These are phyloP conservation scores for Pollimyrus isidori DNA, from an alignment of 2,113 vertebrate genomes.

Conservation along the genomic window DNA sequence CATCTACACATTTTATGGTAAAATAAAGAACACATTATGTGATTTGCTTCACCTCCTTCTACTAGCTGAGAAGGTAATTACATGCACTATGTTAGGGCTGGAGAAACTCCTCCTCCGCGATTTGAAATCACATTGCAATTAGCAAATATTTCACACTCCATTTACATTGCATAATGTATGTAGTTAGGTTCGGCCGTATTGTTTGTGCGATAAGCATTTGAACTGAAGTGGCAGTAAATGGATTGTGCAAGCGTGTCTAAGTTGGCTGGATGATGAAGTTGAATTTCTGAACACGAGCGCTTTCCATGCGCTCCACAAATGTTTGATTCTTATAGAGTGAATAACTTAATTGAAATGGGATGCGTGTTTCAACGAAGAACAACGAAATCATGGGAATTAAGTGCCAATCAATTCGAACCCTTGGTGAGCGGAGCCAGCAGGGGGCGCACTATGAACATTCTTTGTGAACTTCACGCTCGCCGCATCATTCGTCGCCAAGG, in stretches of 20 bases:
- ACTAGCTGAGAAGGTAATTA: conserved; percentile 37
- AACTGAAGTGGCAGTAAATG: conserved; percentile 43
- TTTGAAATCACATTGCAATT: conserved; percentile 70
- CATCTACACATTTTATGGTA: conserved; percentile 58
- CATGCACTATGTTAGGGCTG: conserved; percentile 33
- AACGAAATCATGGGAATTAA: neutral
- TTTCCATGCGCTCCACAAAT: neutral
- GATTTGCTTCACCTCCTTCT: conserved; percentile 40
- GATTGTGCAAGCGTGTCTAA: conserved; percentile 13
- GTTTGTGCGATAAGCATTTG: conserved; percentile 52
- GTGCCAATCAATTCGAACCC: neutral
- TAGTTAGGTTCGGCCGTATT: conserved; percentile 54
- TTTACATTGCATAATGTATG: conserved; percentile 65
- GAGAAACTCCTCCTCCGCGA: conserved; percentile 47
- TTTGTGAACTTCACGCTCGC: neutral
- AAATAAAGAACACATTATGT: conserved; percentile 46
- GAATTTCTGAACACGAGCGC: neutral
- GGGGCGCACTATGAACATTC: neutral
- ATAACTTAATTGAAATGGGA: neutral
- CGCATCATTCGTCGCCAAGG: neutral
- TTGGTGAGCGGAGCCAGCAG: neutral
- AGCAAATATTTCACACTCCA: conserved; percentile 75
- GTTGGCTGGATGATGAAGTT: conserved; percentile 28
- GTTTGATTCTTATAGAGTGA: neutral
- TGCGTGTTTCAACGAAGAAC: neutral